Base-by-base conservation (phyloP, 2,888 invertebrate species). In the Hecatera dysodea region DNA sequence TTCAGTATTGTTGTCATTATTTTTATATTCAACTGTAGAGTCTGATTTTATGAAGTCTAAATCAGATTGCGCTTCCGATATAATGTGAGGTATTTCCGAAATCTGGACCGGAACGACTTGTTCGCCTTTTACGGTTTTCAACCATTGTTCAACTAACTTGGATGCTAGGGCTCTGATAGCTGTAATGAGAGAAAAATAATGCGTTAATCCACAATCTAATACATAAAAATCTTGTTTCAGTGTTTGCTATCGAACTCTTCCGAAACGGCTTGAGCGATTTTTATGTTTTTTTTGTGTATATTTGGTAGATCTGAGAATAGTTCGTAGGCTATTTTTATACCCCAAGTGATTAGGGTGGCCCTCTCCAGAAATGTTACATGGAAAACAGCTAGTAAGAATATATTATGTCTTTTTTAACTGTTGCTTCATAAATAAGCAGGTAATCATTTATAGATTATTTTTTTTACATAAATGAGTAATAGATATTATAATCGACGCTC, bases 61-160 rank as follows among this genome's bases (percentile, higher is more conserved):
- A 76, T 91, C 91, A 71, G 84, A 81, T 68, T 91, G 89, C 44
- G 92, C 91, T 56, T 91, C 91, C 56, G 87, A 83, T 87, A 93
- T 87, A 84, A 94, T 91, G 84, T 93, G 89, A 59, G 94, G 89
- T 84, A 96, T 93, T 73, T 96, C 93, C 72, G 86, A 72, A 78
- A 92, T 78, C 78, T 87, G 86, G 72, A 96, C 86, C 63, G 94
- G 95, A 65, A 95, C 92, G 39, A 96, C 96, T 72, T 97, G 96
- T 93, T 97, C 97, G 74, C 97, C 98, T 92, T 98, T 98, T 2
- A 99, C 98, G 70, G 98, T 98, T 92, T 98, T 98, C 86, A 99
- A 96, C 99, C 99, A 99, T 90, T 98, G 98, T 88, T 98, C 98
- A 39, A 99, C 99, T 72, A 99, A 96, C 86, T 97, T 97, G 69